Conservation (phyloP, 1,140 invertebrate species). For the Panonychus citri region DNA sequence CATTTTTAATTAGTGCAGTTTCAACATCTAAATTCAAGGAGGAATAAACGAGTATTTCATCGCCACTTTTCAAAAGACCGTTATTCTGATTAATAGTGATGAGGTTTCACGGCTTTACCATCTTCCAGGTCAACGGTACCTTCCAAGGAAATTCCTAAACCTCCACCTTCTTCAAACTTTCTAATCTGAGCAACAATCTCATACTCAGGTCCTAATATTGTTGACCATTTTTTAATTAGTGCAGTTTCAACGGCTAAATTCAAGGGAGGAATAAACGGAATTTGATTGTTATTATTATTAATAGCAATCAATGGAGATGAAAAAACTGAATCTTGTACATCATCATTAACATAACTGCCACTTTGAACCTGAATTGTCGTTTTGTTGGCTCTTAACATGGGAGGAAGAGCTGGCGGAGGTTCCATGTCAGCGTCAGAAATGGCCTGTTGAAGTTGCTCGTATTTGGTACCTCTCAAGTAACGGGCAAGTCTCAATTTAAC, state of each 20-base stretch:
- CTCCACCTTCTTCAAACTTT: constrained; percentile 63
- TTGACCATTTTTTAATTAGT: background rate
- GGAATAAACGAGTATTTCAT: constrained; percentile 72
- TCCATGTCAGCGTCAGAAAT: constrained; percentile 38
- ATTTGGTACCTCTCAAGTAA: constrained; percentile 78
- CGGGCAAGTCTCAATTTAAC: constrained; percentile 67
- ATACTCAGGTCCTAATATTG: constrained; percentile 20
- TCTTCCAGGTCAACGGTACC: constrained; percentile 87
- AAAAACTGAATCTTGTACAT: too few relatives aligned
- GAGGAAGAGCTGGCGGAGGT: background rate
- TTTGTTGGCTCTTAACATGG: background rate
- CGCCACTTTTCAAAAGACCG: constrained; percentile 49
- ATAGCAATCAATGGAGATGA: too few relatives aligned
- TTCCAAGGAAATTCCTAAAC: constrained; percentile 81
- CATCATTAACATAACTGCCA: background rate
- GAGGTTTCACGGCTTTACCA: constrained; percentile 59
- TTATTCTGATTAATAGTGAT: constrained; percentile 83
- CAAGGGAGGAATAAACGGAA: background rate
- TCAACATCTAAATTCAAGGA: background rate
- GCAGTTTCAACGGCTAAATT: background rate
- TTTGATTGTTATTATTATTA: background rate
- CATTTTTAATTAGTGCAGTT: too few relatives aligned
- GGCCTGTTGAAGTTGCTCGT: constrained; percentile 77
- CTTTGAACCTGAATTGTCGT: constrained; percentile 5
- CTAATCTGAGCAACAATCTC: constrained; percentile 64